phyloP scores from a whole-genome alignment of 2,797 vertebrate species.

The Perodicticus potto region DNA sequence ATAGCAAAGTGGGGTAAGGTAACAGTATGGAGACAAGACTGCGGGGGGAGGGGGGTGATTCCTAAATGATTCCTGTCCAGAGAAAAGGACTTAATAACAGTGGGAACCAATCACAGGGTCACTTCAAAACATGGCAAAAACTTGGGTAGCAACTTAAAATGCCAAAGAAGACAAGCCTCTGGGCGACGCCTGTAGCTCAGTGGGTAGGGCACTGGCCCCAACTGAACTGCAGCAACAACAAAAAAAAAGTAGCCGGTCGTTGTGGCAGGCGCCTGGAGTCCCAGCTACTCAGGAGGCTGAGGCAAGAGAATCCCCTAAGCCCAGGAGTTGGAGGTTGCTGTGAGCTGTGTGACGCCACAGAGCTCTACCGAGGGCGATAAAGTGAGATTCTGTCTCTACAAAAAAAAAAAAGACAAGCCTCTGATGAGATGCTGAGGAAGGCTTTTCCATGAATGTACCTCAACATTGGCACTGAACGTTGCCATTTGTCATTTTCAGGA shows the following conservation, averaged over 20 bases:
- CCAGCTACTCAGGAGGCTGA: too few species aligned
- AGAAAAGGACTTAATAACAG: not conserved
- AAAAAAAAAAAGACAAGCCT: not conserved
- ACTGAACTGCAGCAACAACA: too few species aligned
- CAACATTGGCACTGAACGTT: not conserved
- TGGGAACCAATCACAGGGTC: not conserved
- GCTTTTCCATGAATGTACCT: not conserved
- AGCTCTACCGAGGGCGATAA: too few species aligned
- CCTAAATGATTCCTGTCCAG: not conserved
- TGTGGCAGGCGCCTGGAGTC: too few species aligned
- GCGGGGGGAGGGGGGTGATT: not conserved
- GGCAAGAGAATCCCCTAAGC: too few species aligned
- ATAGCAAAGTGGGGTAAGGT: not conserved
- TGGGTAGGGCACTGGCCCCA: too few species aligned
- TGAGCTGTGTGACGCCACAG: too few species aligned
- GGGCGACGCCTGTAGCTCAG: too few species aligned
- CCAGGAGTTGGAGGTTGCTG: too few species aligned
- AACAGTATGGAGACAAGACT: not conserved
- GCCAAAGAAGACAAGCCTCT: not conserved
- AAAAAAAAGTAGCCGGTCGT: too few species aligned
- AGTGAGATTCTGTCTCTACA: too few species aligned
- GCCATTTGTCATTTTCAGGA: constrained; percentile 16
- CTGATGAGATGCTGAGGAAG: not conserved
- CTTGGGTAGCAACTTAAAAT: not conserved
- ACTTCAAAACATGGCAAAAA: not conserved